Percentiles rank a stretch among this genome's conserved stretches.
Conservation (phyloP, 2,888 invertebrate genomes). For the Oscheius sp. region DNA sequence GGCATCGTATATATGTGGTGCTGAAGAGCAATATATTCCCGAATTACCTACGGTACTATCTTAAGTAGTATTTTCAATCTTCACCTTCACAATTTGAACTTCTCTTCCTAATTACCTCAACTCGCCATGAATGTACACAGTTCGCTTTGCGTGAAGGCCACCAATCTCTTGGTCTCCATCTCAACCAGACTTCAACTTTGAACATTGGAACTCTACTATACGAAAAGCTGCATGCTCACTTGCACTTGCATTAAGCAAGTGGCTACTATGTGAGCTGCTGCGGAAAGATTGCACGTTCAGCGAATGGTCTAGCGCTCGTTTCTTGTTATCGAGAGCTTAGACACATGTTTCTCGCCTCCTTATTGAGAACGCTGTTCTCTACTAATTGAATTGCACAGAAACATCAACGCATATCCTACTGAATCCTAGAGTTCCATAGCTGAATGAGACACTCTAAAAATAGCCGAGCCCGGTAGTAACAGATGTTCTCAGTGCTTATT, state of each 20-base stretch:
- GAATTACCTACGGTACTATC: too few relatives aligned
- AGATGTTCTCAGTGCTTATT: conserved; percentile 34
- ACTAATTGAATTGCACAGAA: background rate
- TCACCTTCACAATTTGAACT: too few relatives aligned
- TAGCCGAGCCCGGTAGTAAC: background rate
- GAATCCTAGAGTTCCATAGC: too few relatives aligned
- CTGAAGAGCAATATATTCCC: too few relatives aligned
- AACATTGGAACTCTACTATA: conserved; percentile 16
- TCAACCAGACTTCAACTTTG: conserved; percentile 3
- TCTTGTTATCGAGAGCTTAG: background rate
- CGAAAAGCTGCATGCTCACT: conserved; percentile 27
- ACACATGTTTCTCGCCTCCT: too few relatives aligned
- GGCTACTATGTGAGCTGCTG: conserved; percentile 4
- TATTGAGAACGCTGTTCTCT: conserved; percentile 15
- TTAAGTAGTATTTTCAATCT: too few relatives aligned
- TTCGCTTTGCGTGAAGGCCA: background rate
- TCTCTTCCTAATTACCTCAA: background rate
- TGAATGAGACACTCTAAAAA: conserved; percentile 8
- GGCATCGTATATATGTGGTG: too few relatives aligned
- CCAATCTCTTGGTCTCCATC: background rate
- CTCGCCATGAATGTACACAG: background rate
- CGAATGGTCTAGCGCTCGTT: background rate
- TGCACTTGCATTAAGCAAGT: conserved; percentile 25
- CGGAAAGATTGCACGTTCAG: conserved; percentile 2
- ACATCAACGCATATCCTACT: too few relatives aligned